Evolutionary conservation across 1,140 invertebrate genomes (phyloP), one percentile per base, ranked within the genome.

Genomic region (Wiebesia pumilae): DNA sequence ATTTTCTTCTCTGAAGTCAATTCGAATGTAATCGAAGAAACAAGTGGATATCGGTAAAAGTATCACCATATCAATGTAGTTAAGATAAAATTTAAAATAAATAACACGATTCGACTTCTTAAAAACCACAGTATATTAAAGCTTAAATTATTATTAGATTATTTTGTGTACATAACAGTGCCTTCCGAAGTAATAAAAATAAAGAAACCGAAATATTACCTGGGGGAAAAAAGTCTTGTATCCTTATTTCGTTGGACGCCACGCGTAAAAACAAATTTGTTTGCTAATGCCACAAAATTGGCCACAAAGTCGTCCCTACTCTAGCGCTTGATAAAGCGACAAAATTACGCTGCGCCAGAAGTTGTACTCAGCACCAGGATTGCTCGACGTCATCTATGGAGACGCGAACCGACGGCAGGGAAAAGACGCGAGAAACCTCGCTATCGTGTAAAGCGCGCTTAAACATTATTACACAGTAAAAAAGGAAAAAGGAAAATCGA

Each of bases 401-500:
- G 54, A 12, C 54, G 19, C 58, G 58, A 24, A 47, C 6, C 43
- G 58, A 62, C 2, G 27, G 24, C 3, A 14, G 24, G 58, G 10
- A 62, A 62, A 62, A 62, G 27, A 62, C 51, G 19, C 51, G 16
- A 47, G 12, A 16, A 12, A 54, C 51, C 51, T 9, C 21, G 58
- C 1, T 4, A 27, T 27, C 24, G 58, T 4, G 51, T 9, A 69
- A 3, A n/a, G 9, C 30, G 67, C 30, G 12, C 0, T n/a, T n/a
- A 69, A 69, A 69, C 33, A 69, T 69, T 33, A 35, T 69, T 19
- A 69, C 67, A 35, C 30, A 35, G 69, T 3, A 24, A 71, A 21
- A 35, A 19, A 16, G 33, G 19, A 24, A 43, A 27, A 43, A n/a
- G 38, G 79, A 43, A 81, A 81, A 81, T 81, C 79, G 79, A 81